Evolutionary conservation across 1,140 invertebrate genomes (phyloP).

Genomic region (Heliothis subflexa): DNA sequence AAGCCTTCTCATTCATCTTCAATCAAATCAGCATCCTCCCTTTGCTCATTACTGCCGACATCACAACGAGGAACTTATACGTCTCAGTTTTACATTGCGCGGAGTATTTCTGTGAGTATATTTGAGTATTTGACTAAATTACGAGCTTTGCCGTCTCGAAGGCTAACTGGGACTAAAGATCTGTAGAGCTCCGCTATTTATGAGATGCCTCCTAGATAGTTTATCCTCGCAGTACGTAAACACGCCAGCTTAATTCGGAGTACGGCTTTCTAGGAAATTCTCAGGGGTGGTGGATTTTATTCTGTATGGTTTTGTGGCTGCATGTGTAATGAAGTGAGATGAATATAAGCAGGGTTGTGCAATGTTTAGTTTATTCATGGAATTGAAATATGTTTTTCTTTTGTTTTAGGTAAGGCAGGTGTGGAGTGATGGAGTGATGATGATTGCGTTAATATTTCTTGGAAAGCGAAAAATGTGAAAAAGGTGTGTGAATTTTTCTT

Average conservation of each 20-base stretch:
- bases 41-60: conserved; percentile 28
- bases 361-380: conserved; percentile 5
- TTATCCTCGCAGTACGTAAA: conserved; percentile 38
- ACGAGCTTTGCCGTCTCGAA: conserved; percentile 34
- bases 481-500: too few species aligned
- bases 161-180: conserved; percentile 38
- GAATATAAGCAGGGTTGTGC: background rate
- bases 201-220: conserved; percentile 43
- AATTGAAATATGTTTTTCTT: conserved; percentile 7
- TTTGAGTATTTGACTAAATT: conserved; percentile 43
- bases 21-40: conserved; percentile 27
- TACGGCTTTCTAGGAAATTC: conserved; percentile 19
- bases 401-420: conserved; percentile 31
- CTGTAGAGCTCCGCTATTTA: conserved; percentile 33
- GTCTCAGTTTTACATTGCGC: conserved; percentile 2
- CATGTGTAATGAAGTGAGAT: conserved; percentile 30
- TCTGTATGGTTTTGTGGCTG: conserved; percentile 7
- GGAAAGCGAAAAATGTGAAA: too few species aligned
- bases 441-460: too few species aligned
- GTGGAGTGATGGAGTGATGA: background rate
- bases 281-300: conserved; percentile 29
- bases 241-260: conserved; percentile 38
- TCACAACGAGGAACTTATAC: conserved; percentile 19
- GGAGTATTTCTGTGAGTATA: conserved; percentile 4
- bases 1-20: conserved; percentile 12